These are phyloP conservation scores for Drosophila flavopinicola DNA, from an alignment of 2,888 invertebrate species.

Conservation along the genomic window DNA sequence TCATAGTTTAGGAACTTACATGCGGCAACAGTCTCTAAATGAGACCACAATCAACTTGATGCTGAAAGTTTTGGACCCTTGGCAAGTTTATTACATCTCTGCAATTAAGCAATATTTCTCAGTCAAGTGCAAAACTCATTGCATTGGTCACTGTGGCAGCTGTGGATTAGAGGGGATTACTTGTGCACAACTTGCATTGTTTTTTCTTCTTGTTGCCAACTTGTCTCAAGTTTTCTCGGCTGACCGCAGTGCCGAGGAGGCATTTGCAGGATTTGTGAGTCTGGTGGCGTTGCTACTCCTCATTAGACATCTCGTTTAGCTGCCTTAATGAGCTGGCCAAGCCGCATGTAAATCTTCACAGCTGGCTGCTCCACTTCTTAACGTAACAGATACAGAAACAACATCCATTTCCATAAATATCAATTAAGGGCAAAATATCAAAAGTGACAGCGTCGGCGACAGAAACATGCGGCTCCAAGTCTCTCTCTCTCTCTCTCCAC, in stretches of 20 bases:
- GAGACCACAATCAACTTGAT: conserved; percentile 38
- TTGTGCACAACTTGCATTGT: conserved; percentile 35
- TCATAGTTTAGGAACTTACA: conserved; percentile 28
- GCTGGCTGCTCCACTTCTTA: conserved; percentile 60
- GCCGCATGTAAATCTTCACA: conserved; percentile 57
- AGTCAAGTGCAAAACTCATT: conserved; percentile 55
- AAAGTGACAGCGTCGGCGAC: conserved; percentile 54
- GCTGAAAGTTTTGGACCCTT: conserved; percentile 40
- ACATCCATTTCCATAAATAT: conserved; percentile 74
- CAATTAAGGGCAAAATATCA: conserved; percentile 69
- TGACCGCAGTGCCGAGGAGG: conserved; percentile 19
- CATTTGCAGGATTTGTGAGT: conserved; percentile 5
- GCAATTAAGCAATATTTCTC: conserved; percentile 67
- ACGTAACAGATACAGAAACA: conserved; percentile 2
- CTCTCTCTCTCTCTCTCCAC: no score
- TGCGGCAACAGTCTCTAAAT: conserved; percentile 19
- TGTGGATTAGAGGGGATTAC: conserved; percentile 51
- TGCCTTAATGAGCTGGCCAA: conserved; percentile 45
- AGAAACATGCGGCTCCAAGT: conserved; percentile 46
- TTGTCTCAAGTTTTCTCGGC: conserved; percentile 33
- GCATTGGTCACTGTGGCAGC: conserved; percentile 39
- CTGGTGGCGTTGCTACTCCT: conserved; percentile 8
- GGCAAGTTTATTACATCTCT: conserved; percentile 51
- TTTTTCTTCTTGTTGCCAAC: conserved; percentile 22
- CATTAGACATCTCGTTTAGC: conserved; percentile 15